Evolutionary conservation across 2,888 invertebrate species (phyloP).

Genomic region (Dione juno): DNA sequence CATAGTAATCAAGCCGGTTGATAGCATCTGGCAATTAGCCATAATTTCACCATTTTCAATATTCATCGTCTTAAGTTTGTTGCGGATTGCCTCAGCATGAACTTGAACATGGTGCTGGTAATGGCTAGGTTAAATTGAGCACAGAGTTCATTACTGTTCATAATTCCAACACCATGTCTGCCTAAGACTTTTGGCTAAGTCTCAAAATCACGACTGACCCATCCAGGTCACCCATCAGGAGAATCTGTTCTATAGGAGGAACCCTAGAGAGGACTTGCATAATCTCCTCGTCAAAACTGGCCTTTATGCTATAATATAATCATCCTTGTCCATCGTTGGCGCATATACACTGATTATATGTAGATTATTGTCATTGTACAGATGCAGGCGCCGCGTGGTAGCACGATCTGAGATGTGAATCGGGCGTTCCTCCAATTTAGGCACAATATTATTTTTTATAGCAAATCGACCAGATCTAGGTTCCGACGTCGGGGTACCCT

Average conservation of each 20-base stretch:
- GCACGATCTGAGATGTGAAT: constrained; percentile 40
- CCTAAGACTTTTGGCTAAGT: constrained; percentile 43
- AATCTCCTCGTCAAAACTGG: not conserved
- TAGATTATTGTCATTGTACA: constrained; percentile 41
- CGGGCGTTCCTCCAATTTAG: constrained; percentile 30
- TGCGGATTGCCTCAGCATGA: too few species aligned
- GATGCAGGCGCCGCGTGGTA: constrained; percentile 39
- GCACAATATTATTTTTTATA: constrained; percentile 26
- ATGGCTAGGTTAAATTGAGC: constrained; percentile 43
- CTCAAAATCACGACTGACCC: constrained; percentile 36
- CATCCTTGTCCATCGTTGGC: constrained; percentile 25
- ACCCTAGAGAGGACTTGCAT: not conserved
- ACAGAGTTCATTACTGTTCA: constrained; percentile 50
- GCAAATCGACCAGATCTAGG: constrained; percentile 39
- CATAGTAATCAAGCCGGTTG: too few species aligned
- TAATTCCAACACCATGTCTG: constrained; percentile 48
- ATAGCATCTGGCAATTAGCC: too few species aligned
- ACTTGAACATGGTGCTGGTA: constrained; percentile 49
- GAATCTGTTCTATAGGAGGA: not conserved
- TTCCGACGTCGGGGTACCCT: too few species aligned
- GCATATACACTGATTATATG: constrained; percentile 49
- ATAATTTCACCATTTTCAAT: too few species aligned
- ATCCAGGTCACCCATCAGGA: not conserved
- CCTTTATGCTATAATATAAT: constrained; percentile 9
- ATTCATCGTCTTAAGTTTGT: too few species aligned